A percentile compares a stretch with the other conserved stretches of the same genome.
Evolutionary conservation across 2,797 vertebrate species (phyloP).

Genomic region (Periparus ater): DNA sequence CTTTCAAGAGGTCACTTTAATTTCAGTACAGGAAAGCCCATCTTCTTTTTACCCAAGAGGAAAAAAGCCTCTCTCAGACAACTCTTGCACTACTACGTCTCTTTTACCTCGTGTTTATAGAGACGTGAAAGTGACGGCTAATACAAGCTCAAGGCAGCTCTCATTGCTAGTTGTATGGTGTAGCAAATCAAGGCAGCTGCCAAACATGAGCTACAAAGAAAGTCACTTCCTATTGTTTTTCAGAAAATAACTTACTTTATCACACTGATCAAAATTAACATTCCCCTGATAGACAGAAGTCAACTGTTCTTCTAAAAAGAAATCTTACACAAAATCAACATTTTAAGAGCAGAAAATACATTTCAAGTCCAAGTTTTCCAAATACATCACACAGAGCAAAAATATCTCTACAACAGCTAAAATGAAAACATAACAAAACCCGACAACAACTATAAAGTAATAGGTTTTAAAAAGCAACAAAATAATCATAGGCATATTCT

Average conservation of each 20-base stretch:
- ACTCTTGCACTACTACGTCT: not conserved
- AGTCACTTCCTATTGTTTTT: not conserved
- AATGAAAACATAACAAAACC: not conserved
- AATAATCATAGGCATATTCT: not conserved
- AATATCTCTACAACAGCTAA: not conserved
- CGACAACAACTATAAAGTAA: not conserved
- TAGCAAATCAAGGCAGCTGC: not conserved
- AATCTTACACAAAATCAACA: not conserved
- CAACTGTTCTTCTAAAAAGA: not conserved
- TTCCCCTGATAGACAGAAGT: not conserved
- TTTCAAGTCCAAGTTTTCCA: not conserved
- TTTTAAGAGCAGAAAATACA: not conserved
- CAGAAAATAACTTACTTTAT: not conserved
- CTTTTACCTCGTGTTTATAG: not conserved
- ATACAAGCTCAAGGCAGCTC: not conserved
- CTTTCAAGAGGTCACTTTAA: not conserved
- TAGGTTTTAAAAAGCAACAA: not conserved
- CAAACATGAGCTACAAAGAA: not conserved
- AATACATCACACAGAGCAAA: not conserved
- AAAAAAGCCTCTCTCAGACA: not conserved
- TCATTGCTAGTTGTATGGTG: not conserved
- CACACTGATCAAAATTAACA: not conserved
- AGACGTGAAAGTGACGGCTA: not conserved
- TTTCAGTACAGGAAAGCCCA: not conserved
- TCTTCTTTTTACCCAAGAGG: not conserved